Percentiles rank a stretch among this genome's conserved stretches.
Conservation (phyloP, 2,888 invertebrate genomes). For the Aspidiotus destructor region DNA sequence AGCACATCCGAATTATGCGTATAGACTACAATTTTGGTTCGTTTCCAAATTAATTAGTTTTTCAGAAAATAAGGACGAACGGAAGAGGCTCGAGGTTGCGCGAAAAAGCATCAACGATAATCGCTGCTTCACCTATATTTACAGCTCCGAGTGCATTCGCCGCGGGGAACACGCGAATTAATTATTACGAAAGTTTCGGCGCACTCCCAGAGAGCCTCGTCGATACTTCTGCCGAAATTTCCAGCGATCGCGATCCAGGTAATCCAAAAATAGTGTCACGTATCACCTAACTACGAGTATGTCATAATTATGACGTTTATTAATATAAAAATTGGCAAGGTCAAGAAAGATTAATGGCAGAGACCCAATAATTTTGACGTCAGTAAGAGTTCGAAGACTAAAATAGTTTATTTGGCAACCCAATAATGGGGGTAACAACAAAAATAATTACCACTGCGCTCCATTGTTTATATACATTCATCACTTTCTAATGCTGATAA, state of each 20-base stretch:
- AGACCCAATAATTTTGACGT: constrained; percentile 26
- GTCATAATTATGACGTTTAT: constrained; percentile 33
- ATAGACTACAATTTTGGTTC: no score
- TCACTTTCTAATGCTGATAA: constrained; percentile 12
- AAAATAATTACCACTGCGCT: no score
- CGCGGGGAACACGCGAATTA: no score
- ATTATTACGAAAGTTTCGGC: no score
- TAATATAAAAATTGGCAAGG: constrained; percentile 30
- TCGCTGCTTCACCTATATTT: no score
- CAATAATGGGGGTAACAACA: constrained; percentile 15
- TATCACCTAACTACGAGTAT: constrained; percentile 11
- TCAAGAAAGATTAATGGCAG: constrained; percentile 25
- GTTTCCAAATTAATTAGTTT: no score
- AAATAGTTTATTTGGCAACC: constrained; percentile 26
- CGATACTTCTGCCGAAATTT: background rate
- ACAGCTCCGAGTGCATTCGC: no score
- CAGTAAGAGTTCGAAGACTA: constrained; percentile 16
- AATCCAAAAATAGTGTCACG: background rate
- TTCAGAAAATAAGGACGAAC: no score
- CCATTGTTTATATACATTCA: constrained; percentile 9
- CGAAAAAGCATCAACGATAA: no score
- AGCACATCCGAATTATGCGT: no score
- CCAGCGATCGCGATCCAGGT: background rate
- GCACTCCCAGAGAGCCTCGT: no score
- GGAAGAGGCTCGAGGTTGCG: no score